phyloP scores from a whole-genome alignment of 2,113 vertebrate species.

The Hucho hucho region DNA sequence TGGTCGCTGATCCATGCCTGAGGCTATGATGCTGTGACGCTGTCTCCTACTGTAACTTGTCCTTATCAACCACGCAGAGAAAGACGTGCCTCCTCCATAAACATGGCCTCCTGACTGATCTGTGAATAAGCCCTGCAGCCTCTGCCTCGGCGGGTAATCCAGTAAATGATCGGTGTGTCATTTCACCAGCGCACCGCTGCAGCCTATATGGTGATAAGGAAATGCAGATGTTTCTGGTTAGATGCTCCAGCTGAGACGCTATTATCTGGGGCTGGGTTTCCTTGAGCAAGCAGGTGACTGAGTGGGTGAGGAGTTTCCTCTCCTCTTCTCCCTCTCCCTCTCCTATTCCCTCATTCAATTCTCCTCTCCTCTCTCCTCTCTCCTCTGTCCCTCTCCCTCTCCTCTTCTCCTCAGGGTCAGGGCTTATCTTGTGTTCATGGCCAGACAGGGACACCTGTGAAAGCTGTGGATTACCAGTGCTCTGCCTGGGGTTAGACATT shows the following conservation, averaged over 20 bases:
- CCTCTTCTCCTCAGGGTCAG: slow-evolving; percentile 41
- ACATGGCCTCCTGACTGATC: slow-evolving; percentile 60
- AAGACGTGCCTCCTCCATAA: slow-evolving; percentile 42
- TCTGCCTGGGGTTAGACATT: slow-evolving; percentile 61
- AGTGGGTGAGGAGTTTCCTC: slow-evolving; percentile 42
- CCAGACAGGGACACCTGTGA: slow-evolving; percentile 65
- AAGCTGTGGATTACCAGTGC: slow-evolving; percentile 63
- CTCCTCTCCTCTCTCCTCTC: background rate
- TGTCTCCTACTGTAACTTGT: slow-evolving; percentile 18
- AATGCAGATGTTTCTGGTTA: slow-evolving; percentile 62
- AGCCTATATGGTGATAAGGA: slow-evolving; percentile 22
- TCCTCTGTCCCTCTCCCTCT: background rate
- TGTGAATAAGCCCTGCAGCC: slow-evolving; percentile 26
- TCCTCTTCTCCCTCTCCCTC: background rate
- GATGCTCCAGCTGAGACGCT: slow-evolving; percentile 56
- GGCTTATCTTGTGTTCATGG: slow-evolving; percentile 72
- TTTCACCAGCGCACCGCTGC: slow-evolving; percentile 48
- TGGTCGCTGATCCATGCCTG: slow-evolving; percentile 21
- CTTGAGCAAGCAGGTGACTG: slow-evolving; percentile 46
- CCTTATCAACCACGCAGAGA: slow-evolving; percentile 41
- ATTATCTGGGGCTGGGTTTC: slow-evolving; percentile 54
- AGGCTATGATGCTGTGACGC: slow-evolving; percentile 11
- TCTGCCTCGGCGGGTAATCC: slow-evolving; percentile 46
- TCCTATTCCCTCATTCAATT: background rate
- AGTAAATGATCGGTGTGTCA: slow-evolving; percentile 55